A percentile compares a stretch with the other conserved stretches of the same genome.
Evolutionary conservation across 2,888 invertebrate species (phyloP).

Genomic region (Crematogaster levior): DNA sequence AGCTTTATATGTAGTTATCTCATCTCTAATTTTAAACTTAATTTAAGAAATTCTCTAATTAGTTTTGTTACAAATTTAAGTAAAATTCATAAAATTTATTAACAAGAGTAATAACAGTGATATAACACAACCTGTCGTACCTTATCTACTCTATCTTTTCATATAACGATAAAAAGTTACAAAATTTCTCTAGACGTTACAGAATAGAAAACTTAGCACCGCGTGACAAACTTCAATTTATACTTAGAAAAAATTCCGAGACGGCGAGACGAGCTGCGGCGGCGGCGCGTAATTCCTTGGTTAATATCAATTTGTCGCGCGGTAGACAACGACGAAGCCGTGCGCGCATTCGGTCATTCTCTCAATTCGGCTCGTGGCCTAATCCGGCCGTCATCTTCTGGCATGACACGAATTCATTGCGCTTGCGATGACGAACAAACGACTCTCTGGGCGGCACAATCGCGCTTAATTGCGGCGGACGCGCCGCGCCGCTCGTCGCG

Average conservation of each 20-base stretch:
- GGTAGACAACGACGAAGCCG: constrained; percentile 38
- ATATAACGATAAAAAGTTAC: not conserved
- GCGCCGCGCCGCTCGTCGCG: constrained; percentile 44
- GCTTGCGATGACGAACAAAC: constrained; percentile 70
- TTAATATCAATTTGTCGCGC: constrained; percentile 66
- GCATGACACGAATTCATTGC: constrained; percentile 82
- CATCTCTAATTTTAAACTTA: not conserved
- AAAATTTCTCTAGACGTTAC: not conserved
- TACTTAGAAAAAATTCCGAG: constrained; percentile 48
- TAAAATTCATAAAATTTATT: not conserved
- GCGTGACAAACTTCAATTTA: constrained; percentile 45
- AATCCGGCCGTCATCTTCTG: constrained; percentile 77
- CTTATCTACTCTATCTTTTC: not conserved
- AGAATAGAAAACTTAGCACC: constrained; percentile 32
- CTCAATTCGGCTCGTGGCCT: constrained; percentile 79
- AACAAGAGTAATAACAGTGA: not conserved
- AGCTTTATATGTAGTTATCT: not conserved
- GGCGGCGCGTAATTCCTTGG: constrained; percentile 55
- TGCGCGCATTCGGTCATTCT: constrained; percentile 71
- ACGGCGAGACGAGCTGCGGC: constrained; percentile 24
- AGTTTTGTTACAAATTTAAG: too few species aligned
- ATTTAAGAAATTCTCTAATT: not conserved
- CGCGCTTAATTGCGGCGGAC: constrained; percentile 70
- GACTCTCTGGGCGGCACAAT: constrained; percentile 65
- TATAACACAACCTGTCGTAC: not conserved